Evolutionary conservation across 2,888 invertebrate species (phyloP).

Genomic region (Lasioglossum zephyrum): DNA sequence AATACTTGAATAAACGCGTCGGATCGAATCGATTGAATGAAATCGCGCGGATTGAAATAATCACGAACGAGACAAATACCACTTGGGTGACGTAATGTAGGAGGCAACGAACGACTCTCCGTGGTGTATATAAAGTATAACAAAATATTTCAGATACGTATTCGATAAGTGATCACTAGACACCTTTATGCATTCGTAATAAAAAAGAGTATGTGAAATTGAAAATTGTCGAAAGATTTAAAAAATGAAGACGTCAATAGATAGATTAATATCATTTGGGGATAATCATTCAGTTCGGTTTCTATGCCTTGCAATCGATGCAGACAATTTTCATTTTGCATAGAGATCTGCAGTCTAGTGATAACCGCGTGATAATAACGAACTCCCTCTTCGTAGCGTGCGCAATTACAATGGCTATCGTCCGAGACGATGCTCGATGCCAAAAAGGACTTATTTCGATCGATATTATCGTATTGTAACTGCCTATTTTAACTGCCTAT

Average conservation of each 20-base stretch:
- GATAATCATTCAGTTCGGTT: no score
- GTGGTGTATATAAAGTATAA: slow-evolving; percentile 57
- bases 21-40: neutral
- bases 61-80: neutral
- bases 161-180: slow-evolving; percentile 56
- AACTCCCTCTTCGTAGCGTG: slow-evolving; percentile 23
- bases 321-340: no score
- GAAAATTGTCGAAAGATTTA: no score
- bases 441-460: slow-evolving; percentile 63
- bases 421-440: slow-evolving; percentile 51
- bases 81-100: slow-evolving; percentile 22
- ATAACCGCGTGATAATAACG: slow-evolving; percentile 18
- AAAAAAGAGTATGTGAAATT: no score
- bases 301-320: no score
- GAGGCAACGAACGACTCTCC: slow-evolving; percentile 19
- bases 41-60: neutral
- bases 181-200: no score
- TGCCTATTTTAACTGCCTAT: slow-evolving; percentile 63
- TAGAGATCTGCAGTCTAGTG: slow-evolving; percentile 28
- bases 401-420: neutral
- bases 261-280: no score
- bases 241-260: no score
- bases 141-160: slow-evolving; percentile 44
- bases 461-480: slow-evolving; percentile 47
- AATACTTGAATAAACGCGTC: neutral